These are phyloP conservation scores for Monodelphis domestica DNA, from an alignment of 2,797 vertebrate species.

Conservation along the genomic window DNA sequence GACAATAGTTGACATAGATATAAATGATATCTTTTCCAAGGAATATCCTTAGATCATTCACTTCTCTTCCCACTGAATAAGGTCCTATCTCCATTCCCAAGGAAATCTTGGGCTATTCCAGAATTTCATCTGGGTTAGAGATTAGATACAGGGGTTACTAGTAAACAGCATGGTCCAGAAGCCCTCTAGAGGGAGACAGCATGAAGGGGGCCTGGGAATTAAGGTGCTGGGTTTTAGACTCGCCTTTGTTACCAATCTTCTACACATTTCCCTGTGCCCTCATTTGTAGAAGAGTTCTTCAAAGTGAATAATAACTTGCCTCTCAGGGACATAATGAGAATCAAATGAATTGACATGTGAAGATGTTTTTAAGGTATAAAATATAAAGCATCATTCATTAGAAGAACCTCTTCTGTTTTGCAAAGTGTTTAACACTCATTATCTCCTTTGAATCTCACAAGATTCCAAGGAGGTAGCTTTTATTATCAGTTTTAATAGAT, in stretches of 20 bases:
- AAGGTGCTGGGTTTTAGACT: background rate
- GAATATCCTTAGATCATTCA: background rate
- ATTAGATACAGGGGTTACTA: background rate
- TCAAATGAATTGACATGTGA: background rate
- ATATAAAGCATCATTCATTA: background rate
- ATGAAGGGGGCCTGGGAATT: background rate
- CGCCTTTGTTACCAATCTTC: background rate
- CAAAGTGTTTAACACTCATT: background rate
- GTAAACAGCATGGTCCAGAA: background rate
- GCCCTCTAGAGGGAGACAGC: background rate
- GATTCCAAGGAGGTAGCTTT: constrained; percentile 6
- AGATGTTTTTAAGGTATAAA: background rate
- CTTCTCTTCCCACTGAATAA: background rate
- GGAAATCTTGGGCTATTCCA: background rate
- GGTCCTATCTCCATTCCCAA: background rate
- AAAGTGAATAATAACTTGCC: background rate
- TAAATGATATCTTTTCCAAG: background rate
- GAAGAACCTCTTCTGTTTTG: background rate
- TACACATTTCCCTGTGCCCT: background rate
- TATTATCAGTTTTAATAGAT: background rate
- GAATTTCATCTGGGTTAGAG: background rate
- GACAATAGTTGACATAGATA: background rate
- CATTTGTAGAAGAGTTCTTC: background rate
- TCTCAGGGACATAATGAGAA: background rate
- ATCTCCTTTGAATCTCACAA: constrained; percentile 21